phyloP scores from a whole-genome alignment of 2,888 invertebrate species.

The Monochamus alternatus region DNA sequence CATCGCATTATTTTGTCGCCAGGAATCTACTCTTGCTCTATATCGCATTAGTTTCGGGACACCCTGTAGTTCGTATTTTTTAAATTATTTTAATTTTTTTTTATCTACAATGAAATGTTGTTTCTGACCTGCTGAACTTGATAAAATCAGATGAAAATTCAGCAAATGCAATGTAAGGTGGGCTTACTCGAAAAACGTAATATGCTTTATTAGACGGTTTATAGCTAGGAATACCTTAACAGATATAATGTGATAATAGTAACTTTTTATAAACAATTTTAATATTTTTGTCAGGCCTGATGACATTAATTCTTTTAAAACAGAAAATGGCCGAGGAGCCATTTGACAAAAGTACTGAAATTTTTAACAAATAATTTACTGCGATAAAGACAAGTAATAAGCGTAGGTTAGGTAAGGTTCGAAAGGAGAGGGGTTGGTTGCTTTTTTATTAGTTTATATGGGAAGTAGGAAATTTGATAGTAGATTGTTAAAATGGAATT shows the following conservation, averaged over 20 bases:
- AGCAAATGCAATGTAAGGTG: neutral
- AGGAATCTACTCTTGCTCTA: no score
- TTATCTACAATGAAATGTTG: neutral
- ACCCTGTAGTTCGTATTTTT: no score
- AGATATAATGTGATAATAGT: constrained; percentile 6
- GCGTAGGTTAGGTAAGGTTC: constrained; percentile 48
- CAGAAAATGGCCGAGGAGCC: neutral
- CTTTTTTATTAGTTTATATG: constrained; percentile 51
- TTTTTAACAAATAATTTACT: constrained; percentile 49
- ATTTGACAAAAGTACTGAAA: constrained; percentile 63
- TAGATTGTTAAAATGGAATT: constrained; percentile 45
- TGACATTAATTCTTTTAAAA: constrained; percentile 32
- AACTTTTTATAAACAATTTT: constrained; percentile 5
- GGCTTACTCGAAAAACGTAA: neutral
- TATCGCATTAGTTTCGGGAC: no score
- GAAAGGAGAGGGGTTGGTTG: constrained; percentile 41
- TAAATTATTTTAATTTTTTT: no score
- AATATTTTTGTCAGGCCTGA: constrained; percentile 19
- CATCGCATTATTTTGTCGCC: no score
- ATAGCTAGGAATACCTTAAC: neutral
- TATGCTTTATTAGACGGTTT: constrained; percentile 2
- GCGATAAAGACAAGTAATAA: constrained; percentile 49
- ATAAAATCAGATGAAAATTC: constrained; percentile 4
- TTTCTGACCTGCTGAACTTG: neutral
- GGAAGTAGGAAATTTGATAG: constrained; percentile 49